Evolutionary conservation across 30 jellyfish, hydroid and myxozoan species (phyloP), one percentile per base, ranked within the genome.

Genomic region (Calvadosia cruxmelitensis): DNA sequence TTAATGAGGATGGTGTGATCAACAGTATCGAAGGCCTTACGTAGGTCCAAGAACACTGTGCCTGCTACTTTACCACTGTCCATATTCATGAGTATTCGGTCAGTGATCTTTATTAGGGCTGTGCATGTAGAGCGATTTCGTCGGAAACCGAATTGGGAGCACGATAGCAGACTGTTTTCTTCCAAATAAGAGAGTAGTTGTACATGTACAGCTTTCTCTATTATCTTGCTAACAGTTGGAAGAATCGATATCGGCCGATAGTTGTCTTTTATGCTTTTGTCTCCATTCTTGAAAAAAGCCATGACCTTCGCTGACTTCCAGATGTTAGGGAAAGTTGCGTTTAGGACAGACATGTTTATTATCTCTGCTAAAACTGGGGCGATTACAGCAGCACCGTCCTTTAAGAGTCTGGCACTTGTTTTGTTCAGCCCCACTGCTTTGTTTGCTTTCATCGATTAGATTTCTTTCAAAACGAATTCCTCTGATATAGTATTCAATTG

Each of bases 21-120:
- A 50, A 77, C 90, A 35, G 90, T 67, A 71, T 77, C 82, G 57
- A 77, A 77, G 34, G 90, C 82, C 69, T 77, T 77, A 53, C 78
- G 75, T 76, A 77, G 78, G 82, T 68, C 90, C n/a, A 68, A 67
- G 35, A 77, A 77, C 61, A 77, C 82, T 31, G 82, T 81, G 24
- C 82, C 90, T 25, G 83, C 63, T 78, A 52, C 48, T 49, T 70
- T 42, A 24, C 82, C 83, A 33, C 62, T 78, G 42, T 78, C 91
- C 50, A 78, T 68, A 29, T 77, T 53, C 53, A 20, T 35, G 73
- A 64, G 52, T 77, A 68, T 68, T 12, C 31, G n/a, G 49, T 78
- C 91, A 33, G 82, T 78, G 74, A 68, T 27, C 52, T 66, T 31
- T 33, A 72, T 32, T 5, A 68, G 72, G 34, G 79, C 64, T 66